A percentile compares a stretch with the other conserved stretches of the same genome.
Conservation (phyloP, 2,797 vertebrate genomes). For the Sebastolobus altivelis region DNA sequence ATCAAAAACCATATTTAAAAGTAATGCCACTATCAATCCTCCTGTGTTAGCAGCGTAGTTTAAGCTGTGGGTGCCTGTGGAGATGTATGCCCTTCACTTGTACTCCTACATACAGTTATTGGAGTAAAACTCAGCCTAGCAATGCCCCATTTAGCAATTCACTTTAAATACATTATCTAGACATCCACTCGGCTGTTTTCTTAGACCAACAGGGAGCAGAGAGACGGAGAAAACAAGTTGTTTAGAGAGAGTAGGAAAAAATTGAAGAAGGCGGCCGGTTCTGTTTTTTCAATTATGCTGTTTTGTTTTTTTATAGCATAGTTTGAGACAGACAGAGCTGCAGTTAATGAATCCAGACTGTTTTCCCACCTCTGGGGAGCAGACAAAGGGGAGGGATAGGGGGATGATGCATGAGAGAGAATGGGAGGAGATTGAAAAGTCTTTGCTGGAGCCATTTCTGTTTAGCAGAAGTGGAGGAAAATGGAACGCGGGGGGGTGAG, state of each 20-base stretch:
- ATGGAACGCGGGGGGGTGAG: slow-evolving; percentile 20
- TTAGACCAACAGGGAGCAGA: slow-evolving; percentile 24
- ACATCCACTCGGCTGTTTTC: slow-evolving; percentile 33
- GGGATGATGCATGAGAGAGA: slow-evolving; percentile 55
- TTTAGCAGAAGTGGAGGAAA: slow-evolving; percentile 57
- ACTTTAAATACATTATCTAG: slow-evolving; percentile 25
- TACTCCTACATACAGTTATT: neutral
- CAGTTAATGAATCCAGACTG: slow-evolving; percentile 79
- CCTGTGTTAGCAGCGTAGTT: neutral
- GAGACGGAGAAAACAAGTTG: slow-evolving; percentile 52
- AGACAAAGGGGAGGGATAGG: slow-evolving; percentile 54
- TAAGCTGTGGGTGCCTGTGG: neutral
- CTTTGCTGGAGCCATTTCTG: slow-evolving; percentile 52
- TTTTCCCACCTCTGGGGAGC: slow-evolving; percentile 73
- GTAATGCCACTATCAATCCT: neutral
- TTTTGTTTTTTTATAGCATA: slow-evolving; percentile 68
- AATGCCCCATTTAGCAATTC: slow-evolving; percentile 6
- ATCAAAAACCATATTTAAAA: slow-evolving; percentile 7
- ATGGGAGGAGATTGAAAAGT: slow-evolving; percentile 65
- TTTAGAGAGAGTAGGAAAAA: slow-evolving; percentile 32
- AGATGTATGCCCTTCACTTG: neutral
- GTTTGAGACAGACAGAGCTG: slow-evolving; percentile 72
- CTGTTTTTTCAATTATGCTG: slow-evolving; percentile 74
- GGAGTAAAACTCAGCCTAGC: neutral
- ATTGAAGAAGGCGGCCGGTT: slow-evolving; percentile 46